Evolutionary conservation across 2,888 invertebrate genomes (phyloP).

Genomic region (Idaea dimidiata): DNA sequence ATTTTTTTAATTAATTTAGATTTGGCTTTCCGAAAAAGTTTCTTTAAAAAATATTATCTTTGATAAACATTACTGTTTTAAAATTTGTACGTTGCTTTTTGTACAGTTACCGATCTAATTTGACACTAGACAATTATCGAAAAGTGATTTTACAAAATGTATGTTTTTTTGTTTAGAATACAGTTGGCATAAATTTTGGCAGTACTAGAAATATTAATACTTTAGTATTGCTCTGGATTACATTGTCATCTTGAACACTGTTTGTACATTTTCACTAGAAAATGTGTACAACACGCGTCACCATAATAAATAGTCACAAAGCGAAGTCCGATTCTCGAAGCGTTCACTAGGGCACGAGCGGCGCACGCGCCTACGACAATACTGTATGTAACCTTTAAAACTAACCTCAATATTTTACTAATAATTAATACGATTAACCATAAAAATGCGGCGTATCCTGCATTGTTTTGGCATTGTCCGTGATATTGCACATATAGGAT

Average conservation of each 20-base stretch:
- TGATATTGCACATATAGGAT: conserved; percentile 69
- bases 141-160: conserved; percentile 73
- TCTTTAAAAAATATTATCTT: conserved; percentile 79
- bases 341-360: conserved; percentile 54
- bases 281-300: conserved; percentile 43
- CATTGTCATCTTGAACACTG: conserved; percentile 79
- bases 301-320: conserved; percentile 45
- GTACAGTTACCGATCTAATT: conserved; percentile 80
- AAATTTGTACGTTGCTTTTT: conserved; percentile 79
- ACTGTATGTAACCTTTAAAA: conserved; percentile 73
- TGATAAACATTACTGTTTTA: conserved; percentile 71
- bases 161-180: conserved; percentile 64
- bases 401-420: conserved; percentile 79
- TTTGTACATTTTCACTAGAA: conserved; percentile 55
- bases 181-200: conserved; percentile 79
- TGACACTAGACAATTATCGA: conserved; percentile 78
- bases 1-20: conserved; percentile 70
- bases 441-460: conserved; percentile 62
- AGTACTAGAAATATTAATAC: conserved; percentile 80
- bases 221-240: conserved; percentile 81
- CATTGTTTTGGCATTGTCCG: conserved; percentile 75
- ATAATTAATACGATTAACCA: conserved; percentile 74
- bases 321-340: conserved; percentile 65
- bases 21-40: conserved; percentile 80
- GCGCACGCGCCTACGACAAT: conserved; percentile 62